Base-by-base conservation (phyloP, 2,113 vertebrate species). In the Aptenodytes forsteri region DNA sequence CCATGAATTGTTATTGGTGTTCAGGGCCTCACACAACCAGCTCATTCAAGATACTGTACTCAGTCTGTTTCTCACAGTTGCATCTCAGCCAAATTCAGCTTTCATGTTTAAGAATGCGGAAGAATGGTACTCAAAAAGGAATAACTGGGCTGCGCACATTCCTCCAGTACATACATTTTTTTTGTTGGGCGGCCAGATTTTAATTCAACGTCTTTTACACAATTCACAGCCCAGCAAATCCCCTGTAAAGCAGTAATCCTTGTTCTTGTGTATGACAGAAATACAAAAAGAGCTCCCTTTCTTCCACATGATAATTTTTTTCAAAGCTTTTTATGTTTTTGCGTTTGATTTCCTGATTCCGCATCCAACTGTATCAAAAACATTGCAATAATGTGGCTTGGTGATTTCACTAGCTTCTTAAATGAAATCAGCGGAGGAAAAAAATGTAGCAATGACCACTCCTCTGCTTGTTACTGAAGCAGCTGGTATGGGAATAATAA, bases 341-440 rank as follows among this genome's bases (percentile, higher is more conserved):
- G 58, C 16, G 42, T 87, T 88, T 89, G 49, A 87, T 93, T 66
- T 88, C 52, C 87, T 77, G 3, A 94, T 92, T 93, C 80, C 11
- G 82, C 69, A 89, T 79, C 30, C 56, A 91, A 64, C 26, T 54
- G 52, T 42, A 79, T 75, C 49, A 86, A 96, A 94, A 97, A 52
- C 7, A 81, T 44, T 88, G 22, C 36, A 47, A 70, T 86, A 87
- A 67, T 75, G 70, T 50, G 67, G 47, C 49, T 46, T 0, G 10
- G 64, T 14, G 12, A 88, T 93, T 95, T 80, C 58, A 82, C 59
- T 50, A 75, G 9, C 56, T 87, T 87, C 18, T 40, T 50, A 92
- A 92, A 81, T 34, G 23, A 86, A 87, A 82, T 18, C 18, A 81
- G 32, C 4, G 3, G 6, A 66, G 69, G 6, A 23, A 69, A 90